Conservation (phyloP, 2,113 vertebrate genomes). For the Chinchilla lanigera region DNA sequence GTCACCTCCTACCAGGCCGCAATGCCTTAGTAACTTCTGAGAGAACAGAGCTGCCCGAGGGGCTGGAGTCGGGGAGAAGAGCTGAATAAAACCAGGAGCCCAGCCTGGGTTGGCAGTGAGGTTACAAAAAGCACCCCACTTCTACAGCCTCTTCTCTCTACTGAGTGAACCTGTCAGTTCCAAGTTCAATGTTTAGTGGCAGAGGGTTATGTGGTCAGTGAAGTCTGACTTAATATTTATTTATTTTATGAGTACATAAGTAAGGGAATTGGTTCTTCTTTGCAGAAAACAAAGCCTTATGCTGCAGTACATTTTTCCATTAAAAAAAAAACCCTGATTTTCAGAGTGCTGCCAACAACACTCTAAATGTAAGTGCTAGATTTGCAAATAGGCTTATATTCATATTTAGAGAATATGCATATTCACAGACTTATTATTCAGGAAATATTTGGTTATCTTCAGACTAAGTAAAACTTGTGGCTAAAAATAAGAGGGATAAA, state of each 20-base stretch:
- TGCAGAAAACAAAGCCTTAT: conserved; percentile 75
- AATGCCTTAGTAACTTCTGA: background rate
- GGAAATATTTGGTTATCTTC: conserved; percentile 83
- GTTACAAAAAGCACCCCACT: background rate
- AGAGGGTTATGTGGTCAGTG: background rate
- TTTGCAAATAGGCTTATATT: conserved; percentile 80
- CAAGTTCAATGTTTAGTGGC: background rate
- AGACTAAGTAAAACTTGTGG: conserved; percentile 73
- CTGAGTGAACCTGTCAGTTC: background rate
- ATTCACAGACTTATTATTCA: conserved; percentile 82
- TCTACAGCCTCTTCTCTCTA: background rate
- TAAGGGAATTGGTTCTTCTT: conserved; percentile 58
- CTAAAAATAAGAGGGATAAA: conserved; percentile 76
- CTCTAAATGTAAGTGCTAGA: conserved; percentile 75
- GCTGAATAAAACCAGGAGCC: background rate
- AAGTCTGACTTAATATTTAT: background rate
- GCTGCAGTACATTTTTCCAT: conserved; percentile 77
- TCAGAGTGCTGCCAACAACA: conserved; percentile 77
- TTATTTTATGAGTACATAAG: conserved; percentile 41
- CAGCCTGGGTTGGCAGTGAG: background rate
- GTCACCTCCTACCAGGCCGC: background rate
- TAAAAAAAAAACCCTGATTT: conserved; percentile 56
- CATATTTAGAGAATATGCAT: conserved; percentile 82
- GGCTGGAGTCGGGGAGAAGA: background rate
- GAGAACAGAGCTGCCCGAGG: background rate